Conservation (phyloP, 2,797 vertebrate genomes). For the Coregonus ussuriensis region DNA sequence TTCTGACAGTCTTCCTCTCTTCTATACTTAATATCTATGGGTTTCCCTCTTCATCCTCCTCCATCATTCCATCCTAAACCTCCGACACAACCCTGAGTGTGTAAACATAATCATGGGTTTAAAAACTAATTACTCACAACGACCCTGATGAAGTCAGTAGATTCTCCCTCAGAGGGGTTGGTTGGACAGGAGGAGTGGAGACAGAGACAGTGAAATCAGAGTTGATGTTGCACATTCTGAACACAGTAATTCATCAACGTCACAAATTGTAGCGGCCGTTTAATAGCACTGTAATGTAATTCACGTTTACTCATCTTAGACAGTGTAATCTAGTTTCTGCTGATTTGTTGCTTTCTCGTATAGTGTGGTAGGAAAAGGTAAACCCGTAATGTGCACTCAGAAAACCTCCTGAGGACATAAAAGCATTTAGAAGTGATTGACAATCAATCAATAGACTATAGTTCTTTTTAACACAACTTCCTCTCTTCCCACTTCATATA, state of each 20-base stretch:
- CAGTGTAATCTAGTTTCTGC: constrained; percentile 17
- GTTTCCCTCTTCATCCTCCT: neutral
- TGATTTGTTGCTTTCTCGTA: constrained; percentile 2
- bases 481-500: neutral
- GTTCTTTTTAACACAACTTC: neutral
- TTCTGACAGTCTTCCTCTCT: neutral
- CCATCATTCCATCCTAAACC: neutral
- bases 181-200: constrained; percentile 21
- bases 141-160: constrained; percentile 22
- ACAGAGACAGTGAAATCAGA: constrained; percentile 35
- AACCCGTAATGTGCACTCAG: neutral
- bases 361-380: neutral
- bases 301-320: constrained; percentile 25
- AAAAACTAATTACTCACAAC: constrained; percentile 38
- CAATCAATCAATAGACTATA: neutral
- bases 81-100: constrained; percentile 2
- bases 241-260: constrained; percentile 54
- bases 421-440: neutral
- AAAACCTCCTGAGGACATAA: neutral
- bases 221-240: constrained; percentile 49
- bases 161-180: constrained; percentile 1
- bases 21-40: neutral
- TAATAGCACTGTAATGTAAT: constrained; percentile 42
- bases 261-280: constrained; percentile 26
- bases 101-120: constrained; percentile 34